Percentiles rank a stretch among this genome's conserved stretches.
Evolutionary conservation across 2,888 invertebrate species (phyloP).

Genomic region (Bugulina stolonifera): DNA sequence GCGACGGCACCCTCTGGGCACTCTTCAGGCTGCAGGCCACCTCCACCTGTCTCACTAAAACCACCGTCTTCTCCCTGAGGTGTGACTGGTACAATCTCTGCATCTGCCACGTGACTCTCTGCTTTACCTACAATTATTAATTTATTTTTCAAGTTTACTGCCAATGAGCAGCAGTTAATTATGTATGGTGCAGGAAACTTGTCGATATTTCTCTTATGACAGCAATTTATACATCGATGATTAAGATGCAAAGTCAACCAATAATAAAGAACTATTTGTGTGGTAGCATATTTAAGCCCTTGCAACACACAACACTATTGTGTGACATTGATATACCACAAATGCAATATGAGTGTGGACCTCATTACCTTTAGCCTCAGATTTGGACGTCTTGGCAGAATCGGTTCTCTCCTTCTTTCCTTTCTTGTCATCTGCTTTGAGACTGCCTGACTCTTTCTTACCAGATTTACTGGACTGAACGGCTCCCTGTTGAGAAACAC

Average conservation of each 20-base stretch:
- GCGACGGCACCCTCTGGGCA: background rate
- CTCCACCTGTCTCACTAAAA: slow-evolving; percentile 26
- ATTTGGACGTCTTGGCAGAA: slow-evolving; percentile 25
- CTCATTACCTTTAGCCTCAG: slow-evolving; percentile 3
- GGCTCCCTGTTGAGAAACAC: background rate
- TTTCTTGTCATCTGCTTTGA: slow-evolving; percentile 22
- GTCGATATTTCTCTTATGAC: no score
- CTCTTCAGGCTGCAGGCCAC: slow-evolving; percentile 31
- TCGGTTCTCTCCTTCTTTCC: slow-evolving; percentile 23
- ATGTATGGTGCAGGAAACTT: no score
- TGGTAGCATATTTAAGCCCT: no score
- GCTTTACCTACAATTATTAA: slow-evolving; percentile 11
- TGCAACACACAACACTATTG: no score
- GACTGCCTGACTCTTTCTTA: background rate
- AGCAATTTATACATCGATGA: no score
- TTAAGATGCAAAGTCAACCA: no score
- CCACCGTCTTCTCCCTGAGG: slow-evolving; percentile 30
- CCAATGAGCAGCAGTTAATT: no score
- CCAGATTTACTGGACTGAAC: background rate
- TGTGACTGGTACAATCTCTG: slow-evolving; percentile 1
- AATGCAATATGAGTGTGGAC: no score
- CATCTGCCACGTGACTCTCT: slow-evolving; percentile 30
- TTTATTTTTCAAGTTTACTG: no score
- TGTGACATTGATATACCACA: no score
- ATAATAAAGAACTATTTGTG: no score